Evolutionary conservation across 2,888 invertebrate species (phyloP), one percentile per base, ranked within the genome.

Genomic region (Blera fallax): DNA sequence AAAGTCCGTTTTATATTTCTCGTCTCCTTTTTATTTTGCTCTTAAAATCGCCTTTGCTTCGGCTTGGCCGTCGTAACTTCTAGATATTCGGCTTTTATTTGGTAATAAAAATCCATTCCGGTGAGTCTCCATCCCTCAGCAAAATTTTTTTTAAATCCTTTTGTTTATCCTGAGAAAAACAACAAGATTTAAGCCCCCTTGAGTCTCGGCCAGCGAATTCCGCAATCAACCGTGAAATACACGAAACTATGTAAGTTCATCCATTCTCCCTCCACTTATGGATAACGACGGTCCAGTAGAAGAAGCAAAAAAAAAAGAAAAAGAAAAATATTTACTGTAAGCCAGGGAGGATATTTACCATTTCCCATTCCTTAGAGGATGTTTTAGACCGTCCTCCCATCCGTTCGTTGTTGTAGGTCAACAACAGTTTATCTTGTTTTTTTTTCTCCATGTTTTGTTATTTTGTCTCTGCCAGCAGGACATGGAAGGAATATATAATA

Each of bases 141-240:
- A 29, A 11, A 40, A 40, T n/a, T 40, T 64, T 64, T 21, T 3
- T 8, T 8, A 34, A 34, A 34, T 65, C 34, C 32, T 37, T 65
- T 10, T 50, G 21, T 50, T 14, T 16, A 32, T 5, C 27, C 21
- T 6, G 6, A 18, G 18, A 10, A 45, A 8, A 45, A 21, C 10
- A 48, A 48, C 18, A 14, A 54, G 27, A 27, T 14, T 3, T 43
- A 14, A 14, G 11, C 10, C 37, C n/a, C 10, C 69, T 14, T 10
- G 24, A 50, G 50, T 50, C 43, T n/a, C 43, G 27, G 10, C 40
- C 32, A 45, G 29, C 21, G 34, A 54, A 14, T 34, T 58, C 29
- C 14, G 43, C 56, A 56, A 56, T 70, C 43, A 58, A 43, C 70
- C 70, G 18, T 48, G 14, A 45, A 48, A 48, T 54, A 70, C 45